Conservation (phyloP, 2,888 invertebrate genomes). For the Lordiphosa fenestrarum region DNA sequence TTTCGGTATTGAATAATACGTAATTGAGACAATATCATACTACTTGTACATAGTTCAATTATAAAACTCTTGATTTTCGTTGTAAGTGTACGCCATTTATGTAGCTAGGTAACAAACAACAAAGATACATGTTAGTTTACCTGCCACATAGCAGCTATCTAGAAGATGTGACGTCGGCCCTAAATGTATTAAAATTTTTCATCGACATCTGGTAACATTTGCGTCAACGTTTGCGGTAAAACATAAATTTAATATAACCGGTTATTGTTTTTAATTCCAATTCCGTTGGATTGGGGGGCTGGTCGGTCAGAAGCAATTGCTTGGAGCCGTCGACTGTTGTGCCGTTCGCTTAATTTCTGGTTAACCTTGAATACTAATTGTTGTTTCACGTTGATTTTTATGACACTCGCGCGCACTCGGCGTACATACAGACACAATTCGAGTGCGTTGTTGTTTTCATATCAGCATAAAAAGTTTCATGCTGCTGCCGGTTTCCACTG, state of each 20-base stretch:
- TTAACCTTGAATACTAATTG: conserved; percentile 75
- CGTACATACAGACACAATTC: conserved; percentile 10
- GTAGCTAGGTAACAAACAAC: too few relatives aligned
- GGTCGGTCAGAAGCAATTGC: background rate
- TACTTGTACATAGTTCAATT: too few relatives aligned
- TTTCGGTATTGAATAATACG: too few relatives aligned
- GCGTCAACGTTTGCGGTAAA: background rate
- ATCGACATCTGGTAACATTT: too few relatives aligned
- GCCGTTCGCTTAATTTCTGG: conserved; percentile 60
- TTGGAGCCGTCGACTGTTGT: conserved; percentile 7
- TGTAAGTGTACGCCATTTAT: too few relatives aligned
- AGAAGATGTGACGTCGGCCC: too few relatives aligned
- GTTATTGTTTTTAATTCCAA: conserved; percentile 8
- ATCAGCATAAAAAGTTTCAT: conserved; percentile 71
- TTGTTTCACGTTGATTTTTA: conserved; percentile 69
- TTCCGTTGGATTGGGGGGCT: background rate
- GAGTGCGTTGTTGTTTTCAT: conserved; percentile 36
- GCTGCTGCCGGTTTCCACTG: conserved; percentile 56
- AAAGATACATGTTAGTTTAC: too few relatives aligned
- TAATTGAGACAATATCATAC: too few relatives aligned
- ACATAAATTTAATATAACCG: conserved; percentile 2
- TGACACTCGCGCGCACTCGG: conserved; percentile 52
- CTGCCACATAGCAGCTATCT: too few relatives aligned
- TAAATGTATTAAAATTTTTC: too few relatives aligned
- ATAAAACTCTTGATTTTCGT: too few relatives aligned